These are phyloP conservation scores for Dromaius novaehollandiae DNA, from an alignment of 2,113 vertebrate genomes.

Conservation along the genomic window DNA sequence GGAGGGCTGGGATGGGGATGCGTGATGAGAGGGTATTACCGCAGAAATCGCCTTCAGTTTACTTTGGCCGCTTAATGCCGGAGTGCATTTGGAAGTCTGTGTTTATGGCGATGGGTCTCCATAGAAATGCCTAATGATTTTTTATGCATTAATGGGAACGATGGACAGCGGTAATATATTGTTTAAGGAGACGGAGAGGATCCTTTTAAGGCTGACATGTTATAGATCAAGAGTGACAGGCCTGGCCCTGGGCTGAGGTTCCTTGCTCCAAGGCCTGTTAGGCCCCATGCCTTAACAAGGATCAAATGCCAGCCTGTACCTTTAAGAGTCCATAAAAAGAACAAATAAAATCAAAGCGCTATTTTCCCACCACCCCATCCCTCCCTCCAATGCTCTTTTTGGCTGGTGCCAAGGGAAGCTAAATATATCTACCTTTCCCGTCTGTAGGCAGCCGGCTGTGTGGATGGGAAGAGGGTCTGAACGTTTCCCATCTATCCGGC, in stretches of 20 bases:
- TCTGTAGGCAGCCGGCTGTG: not conserved
- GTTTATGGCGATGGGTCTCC: conserved; percentile 71
- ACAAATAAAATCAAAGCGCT: not conserved
- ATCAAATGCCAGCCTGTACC: not conserved
- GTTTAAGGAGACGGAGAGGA: conserved; percentile 65
- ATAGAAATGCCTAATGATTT: conserved; percentile 75
- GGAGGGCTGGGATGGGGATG: conserved; percentile 48
- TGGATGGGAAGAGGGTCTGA: not conserved
- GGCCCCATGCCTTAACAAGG: not conserved
- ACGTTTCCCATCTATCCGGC: not conserved
- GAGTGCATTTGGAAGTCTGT: conserved; percentile 65
- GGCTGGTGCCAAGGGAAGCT: not conserved
- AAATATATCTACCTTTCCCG: not conserved
- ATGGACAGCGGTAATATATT: conserved; percentile 43
- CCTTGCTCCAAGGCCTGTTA: not conserved
- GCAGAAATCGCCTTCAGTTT: conserved; percentile 46
- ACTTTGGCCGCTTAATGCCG: conserved; percentile 1
- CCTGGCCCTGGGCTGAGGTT: not conserved
- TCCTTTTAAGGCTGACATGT: conserved; percentile 64
- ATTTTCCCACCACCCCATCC: not conserved
- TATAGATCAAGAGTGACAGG: conserved; percentile 55
- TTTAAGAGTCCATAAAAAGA: not conserved
- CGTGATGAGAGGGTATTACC: conserved; percentile 6
- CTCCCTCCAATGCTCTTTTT: not conserved
- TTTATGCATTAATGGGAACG: conserved; percentile 74